Conservation (phyloP, 2,113 vertebrate genomes). For the Conger conger region DNA sequence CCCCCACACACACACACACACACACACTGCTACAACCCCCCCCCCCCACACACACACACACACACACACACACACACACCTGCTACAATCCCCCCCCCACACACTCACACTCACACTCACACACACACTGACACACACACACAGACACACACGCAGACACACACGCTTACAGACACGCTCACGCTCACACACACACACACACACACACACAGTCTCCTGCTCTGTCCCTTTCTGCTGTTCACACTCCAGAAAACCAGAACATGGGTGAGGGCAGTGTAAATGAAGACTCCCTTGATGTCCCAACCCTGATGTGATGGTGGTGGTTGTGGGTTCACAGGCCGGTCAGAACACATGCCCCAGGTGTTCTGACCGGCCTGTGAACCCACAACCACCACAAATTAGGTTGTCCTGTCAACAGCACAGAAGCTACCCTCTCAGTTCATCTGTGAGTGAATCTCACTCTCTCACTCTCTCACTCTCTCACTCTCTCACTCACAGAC, state of each 20-base stretch:
- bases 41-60: too few species aligned
- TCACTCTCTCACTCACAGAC: background rate
- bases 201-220: background rate
- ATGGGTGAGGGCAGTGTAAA: constrained; percentile 1
- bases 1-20: too few species aligned
- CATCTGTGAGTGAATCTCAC: background rate
- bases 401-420: background rate
- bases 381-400: constrained; percentile 9
- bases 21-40: too few species aligned
- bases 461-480: too few species aligned
- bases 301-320: background rate
- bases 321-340: background rate
- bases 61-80: too few species aligned
- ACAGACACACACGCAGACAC: too few species aligned
- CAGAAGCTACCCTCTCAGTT: background rate
- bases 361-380: background rate
- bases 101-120: too few species aligned
- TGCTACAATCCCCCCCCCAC: too few species aligned
- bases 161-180: too few species aligned
- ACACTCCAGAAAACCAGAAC: constrained; percentile 10
- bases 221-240: background rate
- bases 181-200: background rate
- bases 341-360: background rate
- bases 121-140: too few species aligned
- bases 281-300: constrained; percentile 8